Conservation (phyloP, 2,113 vertebrate genomes). For the Channa argus region DNA sequence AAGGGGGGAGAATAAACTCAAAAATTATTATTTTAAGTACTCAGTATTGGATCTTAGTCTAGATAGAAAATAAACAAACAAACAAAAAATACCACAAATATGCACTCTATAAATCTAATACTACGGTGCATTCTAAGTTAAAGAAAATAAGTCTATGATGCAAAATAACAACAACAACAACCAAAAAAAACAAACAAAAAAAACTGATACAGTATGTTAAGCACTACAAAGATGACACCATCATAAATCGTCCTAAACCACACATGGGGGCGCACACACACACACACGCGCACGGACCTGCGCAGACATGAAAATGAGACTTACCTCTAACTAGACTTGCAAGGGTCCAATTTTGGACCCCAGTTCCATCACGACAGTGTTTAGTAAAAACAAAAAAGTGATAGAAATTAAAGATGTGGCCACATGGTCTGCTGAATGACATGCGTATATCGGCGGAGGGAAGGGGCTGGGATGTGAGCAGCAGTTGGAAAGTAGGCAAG, state of each 20-base stretch:
- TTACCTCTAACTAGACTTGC: constrained; percentile 81
- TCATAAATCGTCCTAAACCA: constrained; percentile 5
- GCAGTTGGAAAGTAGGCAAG: neutral
- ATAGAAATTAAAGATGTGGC: constrained; percentile 71
- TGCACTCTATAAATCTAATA: neutral
- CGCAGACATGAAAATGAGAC: constrained; percentile 56
- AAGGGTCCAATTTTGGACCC: constrained; percentile 78
- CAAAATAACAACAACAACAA: constrained; percentile 4
- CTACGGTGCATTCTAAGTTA: neutral
- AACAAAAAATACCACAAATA: no score
- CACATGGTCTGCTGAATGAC: constrained; percentile 35
- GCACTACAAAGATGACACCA: constrained; percentile 43
- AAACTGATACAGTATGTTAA: constrained; percentile 5
- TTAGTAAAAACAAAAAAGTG: constrained; percentile 80
- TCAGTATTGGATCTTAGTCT: neutral
- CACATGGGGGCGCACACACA: constrained; percentile 36
- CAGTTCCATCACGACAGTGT: constrained; percentile 79
- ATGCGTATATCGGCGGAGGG: constrained; percentile 34
- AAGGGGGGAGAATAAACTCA: constrained; percentile 2
- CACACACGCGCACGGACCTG: constrained; percentile 36
- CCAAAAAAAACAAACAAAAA: neutral
- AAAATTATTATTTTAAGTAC: neutral
- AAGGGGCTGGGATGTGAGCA: neutral
- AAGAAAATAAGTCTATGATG: constrained; percentile 28
- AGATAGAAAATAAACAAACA: no score